A percentile compares a stretch with the other conserved stretches of the same genome.
These are phyloP conservation scores for Sylvilagus floridanus DNA, from an alignment of 2,797 vertebrate genomes.

Conservation along the genomic window DNA sequence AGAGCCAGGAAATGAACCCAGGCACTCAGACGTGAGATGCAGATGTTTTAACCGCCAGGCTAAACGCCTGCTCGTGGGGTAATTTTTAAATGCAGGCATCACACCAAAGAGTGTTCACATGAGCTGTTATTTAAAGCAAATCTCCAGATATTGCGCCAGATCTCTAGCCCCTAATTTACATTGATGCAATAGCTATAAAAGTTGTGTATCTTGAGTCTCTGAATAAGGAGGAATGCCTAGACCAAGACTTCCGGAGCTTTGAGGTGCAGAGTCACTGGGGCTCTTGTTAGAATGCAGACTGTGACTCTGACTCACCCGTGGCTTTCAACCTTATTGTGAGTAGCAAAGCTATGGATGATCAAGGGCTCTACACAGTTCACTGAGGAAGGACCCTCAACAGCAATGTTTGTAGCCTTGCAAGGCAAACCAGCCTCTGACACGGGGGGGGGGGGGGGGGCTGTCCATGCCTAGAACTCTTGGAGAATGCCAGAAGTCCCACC, in stretches of 20 bases:
- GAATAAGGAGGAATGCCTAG: not conserved
- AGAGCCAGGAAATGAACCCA: too few relatives aligned
- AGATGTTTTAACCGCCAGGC: too few relatives aligned
- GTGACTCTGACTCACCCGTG: not conserved
- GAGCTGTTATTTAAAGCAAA: slow-evolving; percentile 3
- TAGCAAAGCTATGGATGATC: not conserved
- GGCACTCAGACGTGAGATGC: too few relatives aligned
- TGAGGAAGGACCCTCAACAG: not conserved
- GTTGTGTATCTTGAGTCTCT: not conserved
- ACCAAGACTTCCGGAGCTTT: not conserved
- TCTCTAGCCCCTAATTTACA: not conserved
- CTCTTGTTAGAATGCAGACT: not conserved
- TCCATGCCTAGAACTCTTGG: not conserved
- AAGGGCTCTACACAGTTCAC: not conserved
- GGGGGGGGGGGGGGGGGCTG: not conserved
- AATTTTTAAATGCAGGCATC: not conserved
- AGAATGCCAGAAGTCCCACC: not conserved
- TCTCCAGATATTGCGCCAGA: not conserved
- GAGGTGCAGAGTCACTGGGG: not conserved
- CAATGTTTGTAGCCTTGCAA: not conserved
- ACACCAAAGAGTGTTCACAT: not conserved
- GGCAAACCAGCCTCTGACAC: not conserved
- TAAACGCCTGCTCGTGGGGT: not conserved
- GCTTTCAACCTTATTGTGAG: not conserved
- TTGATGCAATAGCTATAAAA: not conserved